These are phyloP conservation scores for Synergus itoensis DNA, from an alignment of 2,888 invertebrate genomes.

Conservation along the genomic window DNA sequence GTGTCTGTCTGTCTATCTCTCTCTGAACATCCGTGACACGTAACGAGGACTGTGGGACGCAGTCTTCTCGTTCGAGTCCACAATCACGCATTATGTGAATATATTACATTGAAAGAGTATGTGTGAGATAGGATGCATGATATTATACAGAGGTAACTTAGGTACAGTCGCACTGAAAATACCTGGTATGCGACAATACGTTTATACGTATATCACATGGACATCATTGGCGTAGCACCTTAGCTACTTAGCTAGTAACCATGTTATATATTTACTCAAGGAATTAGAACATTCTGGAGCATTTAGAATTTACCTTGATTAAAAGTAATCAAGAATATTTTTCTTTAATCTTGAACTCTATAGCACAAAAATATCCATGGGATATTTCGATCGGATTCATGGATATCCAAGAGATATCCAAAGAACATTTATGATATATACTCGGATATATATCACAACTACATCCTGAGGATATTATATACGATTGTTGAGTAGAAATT, in stretches of 20 bases:
- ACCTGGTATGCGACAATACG: slow-evolving; percentile 35
- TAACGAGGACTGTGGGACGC: slow-evolving; percentile 30
- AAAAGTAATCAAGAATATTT: too few relatives aligned
- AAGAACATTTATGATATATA: too few relatives aligned
- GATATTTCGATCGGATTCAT: too few relatives aligned
- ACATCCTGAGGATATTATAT: too few relatives aligned
- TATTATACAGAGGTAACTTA: slow-evolving; percentile 7
- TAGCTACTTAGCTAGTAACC: background rate
- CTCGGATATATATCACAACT: too few relatives aligned
- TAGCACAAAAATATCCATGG: too few relatives aligned
- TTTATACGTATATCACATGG: slow-evolving; percentile 1
- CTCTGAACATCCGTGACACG: slow-evolving; percentile 18
- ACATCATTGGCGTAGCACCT: slow-evolving; percentile 29
- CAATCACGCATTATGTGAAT: slow-evolving; percentile 21
- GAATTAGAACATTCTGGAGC: slow-evolving; percentile 24
- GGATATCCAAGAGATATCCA: too few relatives aligned
- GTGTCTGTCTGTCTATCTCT: background rate
- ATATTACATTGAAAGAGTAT: slow-evolving; percentile 10
- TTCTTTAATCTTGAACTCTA: too few relatives aligned
- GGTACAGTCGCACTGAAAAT: slow-evolving; percentile 34
- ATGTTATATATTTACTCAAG: slow-evolving; percentile 3
- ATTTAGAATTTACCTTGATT: slow-evolving; percentile 9
- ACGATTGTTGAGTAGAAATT: too few relatives aligned
- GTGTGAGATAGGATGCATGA: slow-evolving; percentile 7
- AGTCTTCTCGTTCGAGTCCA: slow-evolving; percentile 21